Evolutionary conservation across 2,113 vertebrate species (phyloP), one percentile per base, ranked within the genome.

Genomic region (Anguilla rostrata): DNA sequence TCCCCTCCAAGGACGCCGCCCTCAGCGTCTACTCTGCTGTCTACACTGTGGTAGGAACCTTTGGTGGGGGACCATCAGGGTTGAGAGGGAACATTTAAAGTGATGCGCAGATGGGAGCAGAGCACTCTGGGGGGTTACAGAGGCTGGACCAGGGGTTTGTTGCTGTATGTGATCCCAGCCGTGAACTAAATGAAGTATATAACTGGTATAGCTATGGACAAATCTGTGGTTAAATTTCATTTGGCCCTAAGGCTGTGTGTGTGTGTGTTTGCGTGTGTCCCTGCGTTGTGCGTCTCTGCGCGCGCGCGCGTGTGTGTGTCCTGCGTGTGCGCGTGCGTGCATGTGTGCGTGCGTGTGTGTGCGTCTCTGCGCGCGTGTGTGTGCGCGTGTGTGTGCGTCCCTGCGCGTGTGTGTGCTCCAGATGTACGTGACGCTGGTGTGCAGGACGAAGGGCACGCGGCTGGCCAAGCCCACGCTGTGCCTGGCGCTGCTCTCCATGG

Each of bases 361-460:
- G 66, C 8, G 43, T 46, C 4, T 2, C 0, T 75, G 66, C 26
- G 6, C 9, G 49, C 11, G 49, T 53, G 49, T 53, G 49, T 71
- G 66, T 46, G n/a, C 0, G 9, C 2, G 49, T 53, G 49, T 53
- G 4, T 79, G 3, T 89, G 53, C 89, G 18, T 87, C 29, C 83
- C 63, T 83, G 46, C 78, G 71, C 80, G 78, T 82, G 39, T 79
- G 57, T 81, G 18, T 85, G 43, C 34, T 53, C 29, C 93, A 98
- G 97, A 98, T 98, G 97, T 98, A 98, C 7, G 94, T 98, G 87
- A 98, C 97, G 0, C 93, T 97, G 78, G 94, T 97, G 63, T 97
- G 97, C 91, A 92, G 90, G 43, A 96, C 97, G 85, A 98, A 97
- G 93, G 97, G 97, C 78, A 97, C 97, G 11, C 96, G 97, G 22